Percentiles rank a stretch among this genome's conserved stretches.
phyloP scores from a whole-genome alignment of 2,113 vertebrate genomes.

The Ceyx margarethae region DNA sequence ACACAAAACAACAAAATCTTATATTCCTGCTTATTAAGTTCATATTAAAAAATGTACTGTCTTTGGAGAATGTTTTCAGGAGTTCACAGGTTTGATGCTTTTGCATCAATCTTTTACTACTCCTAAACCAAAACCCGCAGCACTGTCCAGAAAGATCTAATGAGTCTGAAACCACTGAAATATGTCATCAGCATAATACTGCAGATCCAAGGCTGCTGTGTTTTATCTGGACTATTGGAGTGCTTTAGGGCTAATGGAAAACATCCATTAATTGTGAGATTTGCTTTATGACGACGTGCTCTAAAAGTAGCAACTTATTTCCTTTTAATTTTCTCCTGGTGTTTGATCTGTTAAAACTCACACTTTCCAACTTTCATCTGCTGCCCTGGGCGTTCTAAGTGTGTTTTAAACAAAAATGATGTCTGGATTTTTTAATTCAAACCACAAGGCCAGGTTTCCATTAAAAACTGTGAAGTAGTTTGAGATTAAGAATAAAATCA shows the following conservation, averaged over 20 bases:
- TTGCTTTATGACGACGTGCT: not conserved
- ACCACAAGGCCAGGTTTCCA: not conserved
- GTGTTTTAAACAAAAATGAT: not conserved
- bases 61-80: too few species aligned
- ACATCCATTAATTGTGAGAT: not conserved
- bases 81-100: too few species aligned
- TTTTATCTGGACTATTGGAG: not conserved
- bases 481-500: not conserved
- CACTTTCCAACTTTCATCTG: not conserved
- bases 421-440: not conserved
- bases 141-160: too few species aligned
- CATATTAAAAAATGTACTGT: too few species aligned
- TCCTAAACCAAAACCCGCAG: too few species aligned
- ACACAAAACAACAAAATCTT: too few species aligned
- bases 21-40: too few species aligned
- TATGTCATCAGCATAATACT: not conserved
- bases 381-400: not conserved
- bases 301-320: not conserved
- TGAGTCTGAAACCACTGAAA: too few species aligned
- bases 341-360: constrained; percentile 9
- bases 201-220: not conserved
- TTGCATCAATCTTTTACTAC: too few species aligned
- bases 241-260: not conserved
- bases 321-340: constrained; percentile 20
- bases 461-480: not conserved